These are phyloP conservation scores for Gallinago undulata DNA, from an alignment of 2,113 vertebrate genomes.

Conservation along the genomic window DNA sequence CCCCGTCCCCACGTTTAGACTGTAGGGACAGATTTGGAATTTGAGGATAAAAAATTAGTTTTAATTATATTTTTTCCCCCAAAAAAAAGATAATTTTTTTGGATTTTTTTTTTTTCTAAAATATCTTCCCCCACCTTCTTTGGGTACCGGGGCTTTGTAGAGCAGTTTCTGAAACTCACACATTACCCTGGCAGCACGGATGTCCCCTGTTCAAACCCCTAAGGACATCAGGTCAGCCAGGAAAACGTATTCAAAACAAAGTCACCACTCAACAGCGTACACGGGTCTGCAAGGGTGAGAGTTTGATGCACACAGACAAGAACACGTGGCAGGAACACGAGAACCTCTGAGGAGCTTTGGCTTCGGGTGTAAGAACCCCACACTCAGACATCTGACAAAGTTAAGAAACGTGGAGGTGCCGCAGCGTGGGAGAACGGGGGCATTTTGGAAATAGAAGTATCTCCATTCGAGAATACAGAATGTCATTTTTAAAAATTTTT, in stretches of 20 bases:
- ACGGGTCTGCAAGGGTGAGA: background rate
- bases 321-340: background rate
- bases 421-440: background rate
- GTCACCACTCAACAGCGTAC: background rate
- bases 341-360: background rate
- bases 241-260: background rate
- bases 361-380: background rate
- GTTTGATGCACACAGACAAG: slow-evolving; percentile 6
- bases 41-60: background rate
- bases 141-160: rapidly evolving
- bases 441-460: background rate
- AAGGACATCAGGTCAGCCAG: background rate
- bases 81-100: too few species aligned
- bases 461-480: background rate
- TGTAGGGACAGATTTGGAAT: background rate
- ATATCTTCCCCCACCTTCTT: background rate
- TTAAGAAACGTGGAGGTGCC: background rate
- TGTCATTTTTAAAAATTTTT: background rate
- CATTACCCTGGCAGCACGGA: background rate
- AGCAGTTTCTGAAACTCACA: slow-evolving; percentile 50
- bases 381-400: background rate
- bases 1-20: background rate
- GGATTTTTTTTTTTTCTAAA: background rate
- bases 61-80: background rate
- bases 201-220: background rate